Percentiles rank a stretch among this genome's conserved stretches.
phyloP scores from a whole-genome alignment of 2,888 invertebrate genomes.

The Lypha dubia region DNA sequence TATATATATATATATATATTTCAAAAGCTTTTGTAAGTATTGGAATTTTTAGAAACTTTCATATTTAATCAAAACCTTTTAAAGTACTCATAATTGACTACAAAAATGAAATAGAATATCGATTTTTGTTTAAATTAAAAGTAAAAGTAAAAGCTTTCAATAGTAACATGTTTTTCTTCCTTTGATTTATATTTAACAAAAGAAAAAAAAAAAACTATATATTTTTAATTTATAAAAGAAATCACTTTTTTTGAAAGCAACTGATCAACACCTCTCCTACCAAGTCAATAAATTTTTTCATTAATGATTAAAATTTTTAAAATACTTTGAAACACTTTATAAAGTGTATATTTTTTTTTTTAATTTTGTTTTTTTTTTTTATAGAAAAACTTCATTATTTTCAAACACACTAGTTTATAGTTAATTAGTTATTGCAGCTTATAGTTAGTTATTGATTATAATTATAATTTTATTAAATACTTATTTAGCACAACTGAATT shows the following conservation, averaged over 20 bases:
- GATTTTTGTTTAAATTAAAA: slow-evolving; percentile 49
- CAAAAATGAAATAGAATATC: slow-evolving; percentile 56
- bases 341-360: slow-evolving; percentile 41
- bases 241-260: slow-evolving; percentile 78
- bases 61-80: slow-evolving; percentile 43
- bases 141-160: slow-evolving; percentile 59
- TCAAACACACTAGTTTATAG: slow-evolving; percentile 31
- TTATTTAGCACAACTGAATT: slow-evolving; percentile 58
- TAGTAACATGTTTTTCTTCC: slow-evolving; percentile 47
- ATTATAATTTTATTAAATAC: slow-evolving; percentile 41
- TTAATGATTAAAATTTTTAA: slow-evolving; percentile 60
- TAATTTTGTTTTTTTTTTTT: slow-evolving; percentile 46
- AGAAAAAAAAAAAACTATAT: slow-evolving; percentile 69
- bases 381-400: slow-evolving; percentile 33
- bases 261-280: slow-evolving; percentile 84
- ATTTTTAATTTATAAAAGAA: slow-evolving; percentile 42
- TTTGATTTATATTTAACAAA: slow-evolving; percentile 29
- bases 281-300: slow-evolving; percentile 68
- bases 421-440: slow-evolving; percentile 4
- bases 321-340: slow-evolving; percentile 66
- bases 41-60: slow-evolving; percentile 64
- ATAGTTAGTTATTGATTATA: slow-evolving; percentile 32
- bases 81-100: slow-evolving; percentile 54
- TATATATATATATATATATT: not conserved
- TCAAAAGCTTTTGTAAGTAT: slow-evolving; percentile 79